Conservation (phyloP, 30 jellyfish, hydroid and myxozoan species). For the Mastigias papua region DNA sequence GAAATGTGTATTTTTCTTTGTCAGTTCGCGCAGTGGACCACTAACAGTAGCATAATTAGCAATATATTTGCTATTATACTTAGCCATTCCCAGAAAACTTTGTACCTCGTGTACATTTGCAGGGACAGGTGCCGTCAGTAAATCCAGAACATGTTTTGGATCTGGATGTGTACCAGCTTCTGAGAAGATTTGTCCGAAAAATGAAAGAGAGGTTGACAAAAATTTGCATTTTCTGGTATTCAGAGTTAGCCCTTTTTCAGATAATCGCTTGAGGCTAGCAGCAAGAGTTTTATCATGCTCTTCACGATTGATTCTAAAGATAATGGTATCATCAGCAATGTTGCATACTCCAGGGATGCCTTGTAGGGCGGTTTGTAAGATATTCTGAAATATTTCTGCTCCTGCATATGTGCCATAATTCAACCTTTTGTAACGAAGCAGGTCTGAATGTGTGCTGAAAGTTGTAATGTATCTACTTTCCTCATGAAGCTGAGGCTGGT, state of each 20-base stretch:
- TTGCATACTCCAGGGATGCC: constrained; percentile 19
- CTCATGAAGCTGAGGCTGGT: constrained; percentile 8
- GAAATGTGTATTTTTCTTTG: constrained; percentile 25
- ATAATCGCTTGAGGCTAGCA: constrained; percentile 6
- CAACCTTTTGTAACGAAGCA: constrained; percentile 16
- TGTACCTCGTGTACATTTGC: constrained; percentile 36
- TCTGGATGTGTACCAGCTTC: constrained; percentile 46
- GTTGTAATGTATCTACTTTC: constrained; percentile 32
- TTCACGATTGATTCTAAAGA: constrained; percentile 43
- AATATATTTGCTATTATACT: constrained; percentile 19
- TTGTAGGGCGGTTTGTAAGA: constrained; percentile 21
- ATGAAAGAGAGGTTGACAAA: constrained; percentile 18
- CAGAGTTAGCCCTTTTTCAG: constrained; percentile 24
- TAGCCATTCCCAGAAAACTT: constrained; percentile 58
- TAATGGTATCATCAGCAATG: constrained; percentile 50
- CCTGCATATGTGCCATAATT: constrained; percentile 18
- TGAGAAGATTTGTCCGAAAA: constrained; percentile 47
- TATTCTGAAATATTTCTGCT: constrained; percentile 43
- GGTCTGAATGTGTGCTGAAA: constrained; percentile 19
- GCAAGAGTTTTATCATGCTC: constrained; percentile 58
- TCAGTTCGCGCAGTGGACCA: constrained; percentile 53
- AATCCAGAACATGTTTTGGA: constrained; percentile 16
- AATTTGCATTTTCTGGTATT: constrained; percentile 59
- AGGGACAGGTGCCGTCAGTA: constrained; percentile 25
- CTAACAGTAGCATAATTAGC: constrained; percentile 24